Evolutionary conservation across 1,140 invertebrate genomes (phyloP), one percentile per base, ranked within the genome.

Genomic region (Protaetia brevitarsis): DNA sequence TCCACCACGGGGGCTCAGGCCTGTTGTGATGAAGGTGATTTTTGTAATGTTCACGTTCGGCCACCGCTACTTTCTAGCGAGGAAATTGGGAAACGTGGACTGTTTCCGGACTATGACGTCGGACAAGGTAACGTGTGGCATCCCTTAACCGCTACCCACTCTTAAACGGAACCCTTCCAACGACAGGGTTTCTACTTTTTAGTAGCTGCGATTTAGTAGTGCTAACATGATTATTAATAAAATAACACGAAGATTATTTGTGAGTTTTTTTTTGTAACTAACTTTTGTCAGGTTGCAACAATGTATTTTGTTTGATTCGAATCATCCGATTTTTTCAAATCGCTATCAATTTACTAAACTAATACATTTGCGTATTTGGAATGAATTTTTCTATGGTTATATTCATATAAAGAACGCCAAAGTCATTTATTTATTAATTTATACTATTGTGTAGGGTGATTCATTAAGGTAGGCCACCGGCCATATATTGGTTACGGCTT

Each of bases 11-110:
- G 70, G 73, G 62, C 73, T 76, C 74, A 78, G 34, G 69, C 66
- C 28, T 81, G 81, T 78, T 90, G 88, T 81, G 82, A 83, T 69
- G 77, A 85, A 75, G 79, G 77, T 76, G 86, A 91, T 77, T 84
- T 83, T 77, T 91, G 89, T 81, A 91, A 90, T 82, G 75, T 68
- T 66, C 76, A 83, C 76, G 77, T 80, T 77, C 74, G 76, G 71
- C 79, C 79, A 74, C 66, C 64, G 36, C 71, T 63, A 63, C 58
- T 51, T 30, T 21, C 27, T 64, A 51, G 26, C 36, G 41, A 51
- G 16, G 41, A 51, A 23, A 23, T 51, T 16, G 41, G 41, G 16
- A 19, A 51, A 23, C 5, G 21, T 23, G 41, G 41, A 51, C 26
- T 51, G 41, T 19, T 51, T 51, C 41, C 13, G 41, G 41, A 51